Percentiles rank a stretch among this genome's conserved stretches.
phyloP scores from a whole-genome alignment of 2,888 invertebrate species.

The Cheilosia vulpina region DNA sequence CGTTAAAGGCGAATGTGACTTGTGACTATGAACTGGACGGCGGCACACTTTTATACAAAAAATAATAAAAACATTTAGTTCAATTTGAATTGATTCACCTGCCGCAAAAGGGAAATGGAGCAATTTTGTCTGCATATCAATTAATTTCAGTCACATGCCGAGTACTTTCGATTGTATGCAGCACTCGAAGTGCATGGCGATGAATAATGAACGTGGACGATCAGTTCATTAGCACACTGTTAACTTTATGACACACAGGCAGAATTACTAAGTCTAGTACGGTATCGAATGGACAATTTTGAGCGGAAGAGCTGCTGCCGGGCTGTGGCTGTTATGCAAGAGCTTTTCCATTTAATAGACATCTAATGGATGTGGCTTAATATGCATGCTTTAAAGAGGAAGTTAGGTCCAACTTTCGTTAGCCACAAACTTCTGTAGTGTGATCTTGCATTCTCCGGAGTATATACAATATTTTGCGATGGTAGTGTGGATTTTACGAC shows the following conservation, averaged over 20 bases:
- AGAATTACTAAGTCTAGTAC: slow-evolving; percentile 51
- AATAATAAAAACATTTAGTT: slow-evolving; percentile 34
- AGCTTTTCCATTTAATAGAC: slow-evolving; percentile 11
- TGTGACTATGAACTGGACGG: slow-evolving; percentile 40
- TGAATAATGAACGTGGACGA: slow-evolving; percentile 61
- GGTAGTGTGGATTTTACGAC: too few species aligned
- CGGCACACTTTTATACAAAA: slow-evolving; percentile 59
- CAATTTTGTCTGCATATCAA: slow-evolving; percentile 40
- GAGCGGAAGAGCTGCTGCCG: slow-evolving; percentile 15
- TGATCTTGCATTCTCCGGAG: too few species aligned
- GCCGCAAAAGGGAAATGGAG: slow-evolving; percentile 37
- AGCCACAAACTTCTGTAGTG: too few species aligned
- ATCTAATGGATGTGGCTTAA: slow-evolving; percentile 20
- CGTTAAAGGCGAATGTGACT: slow-evolving; percentile 41
- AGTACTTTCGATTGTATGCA: slow-evolving; percentile 65
- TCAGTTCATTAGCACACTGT: slow-evolving; percentile 55
- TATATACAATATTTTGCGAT: too few species aligned
- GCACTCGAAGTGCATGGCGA: slow-evolving; percentile 28
- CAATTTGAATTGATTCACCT: slow-evolving; percentile 31
- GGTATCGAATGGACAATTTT: slow-evolving; percentile 4
- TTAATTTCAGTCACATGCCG: slow-evolving; percentile 70
- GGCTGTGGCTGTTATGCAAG: slow-evolving; percentile 42
- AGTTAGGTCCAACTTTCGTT: background rate
- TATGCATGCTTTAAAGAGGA: slow-evolving; percentile 3
- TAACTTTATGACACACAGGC: slow-evolving; percentile 29